Conservation (phyloP, 2,113 vertebrate species). For the Alethe castanea region DNA sequence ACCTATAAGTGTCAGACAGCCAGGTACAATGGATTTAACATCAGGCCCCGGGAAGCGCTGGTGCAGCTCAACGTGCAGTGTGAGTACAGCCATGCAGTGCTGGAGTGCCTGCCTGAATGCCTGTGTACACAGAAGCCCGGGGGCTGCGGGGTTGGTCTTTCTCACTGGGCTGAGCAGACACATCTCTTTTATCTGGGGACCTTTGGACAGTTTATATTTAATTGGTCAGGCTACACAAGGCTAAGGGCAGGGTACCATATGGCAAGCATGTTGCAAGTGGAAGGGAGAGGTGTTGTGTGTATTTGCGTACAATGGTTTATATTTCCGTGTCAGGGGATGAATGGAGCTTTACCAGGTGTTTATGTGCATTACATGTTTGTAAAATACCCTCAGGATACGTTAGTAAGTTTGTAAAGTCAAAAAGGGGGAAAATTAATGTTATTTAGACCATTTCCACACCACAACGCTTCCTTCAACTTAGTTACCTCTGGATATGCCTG, state of each 20-base stretch:
- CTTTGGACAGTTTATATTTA: background rate
- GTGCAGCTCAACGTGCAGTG: constrained; percentile 95
- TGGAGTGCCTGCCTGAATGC: background rate
- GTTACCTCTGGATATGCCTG: background rate
- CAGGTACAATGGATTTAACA: constrained; percentile 96
- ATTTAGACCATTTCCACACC: background rate
- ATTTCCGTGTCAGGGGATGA: fast-evolving
- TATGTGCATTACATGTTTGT: background rate
- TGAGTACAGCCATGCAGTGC: constrained; percentile 72
- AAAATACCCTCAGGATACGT: background rate
- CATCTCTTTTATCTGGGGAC: background rate
- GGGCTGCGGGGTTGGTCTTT: background rate
- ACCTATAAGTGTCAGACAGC: constrained; percentile 94
- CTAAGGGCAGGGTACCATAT: background rate
- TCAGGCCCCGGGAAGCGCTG: constrained; percentile 86
- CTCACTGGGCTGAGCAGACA: background rate
- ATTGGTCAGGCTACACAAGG: background rate
- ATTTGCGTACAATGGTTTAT: background rate
- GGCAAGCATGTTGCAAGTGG: background rate
- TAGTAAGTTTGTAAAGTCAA: background rate
- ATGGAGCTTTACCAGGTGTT: background rate
- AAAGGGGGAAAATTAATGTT: background rate
- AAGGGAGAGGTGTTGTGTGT: background rate
- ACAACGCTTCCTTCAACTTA: background rate
- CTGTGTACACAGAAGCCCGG: background rate